Evolutionary conservation across 2,797 vertebrate genomes (phyloP).

Genomic region (Diplodus puntazzo): DNA sequence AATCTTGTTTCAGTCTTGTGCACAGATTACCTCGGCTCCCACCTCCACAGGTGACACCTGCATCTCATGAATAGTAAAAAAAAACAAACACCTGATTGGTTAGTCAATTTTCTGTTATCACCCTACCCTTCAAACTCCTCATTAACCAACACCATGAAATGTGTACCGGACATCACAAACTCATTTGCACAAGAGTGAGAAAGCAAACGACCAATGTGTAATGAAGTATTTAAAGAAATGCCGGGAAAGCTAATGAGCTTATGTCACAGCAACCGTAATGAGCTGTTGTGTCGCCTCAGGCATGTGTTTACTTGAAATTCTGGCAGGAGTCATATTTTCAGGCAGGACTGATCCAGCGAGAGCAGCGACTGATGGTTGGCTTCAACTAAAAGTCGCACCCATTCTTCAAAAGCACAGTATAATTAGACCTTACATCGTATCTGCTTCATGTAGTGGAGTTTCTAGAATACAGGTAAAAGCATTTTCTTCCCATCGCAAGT

Average conservation of each 20-base stretch:
- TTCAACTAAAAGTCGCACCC: not conserved
- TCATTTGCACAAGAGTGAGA: constrained; percentile 24
- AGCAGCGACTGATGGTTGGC: constrained; percentile 8
- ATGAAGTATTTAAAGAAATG: constrained; percentile 21
- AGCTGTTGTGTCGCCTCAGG: constrained; percentile 44
- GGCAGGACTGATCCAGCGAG: constrained; percentile 17
- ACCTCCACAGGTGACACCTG: not conserved
- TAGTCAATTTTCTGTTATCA: not conserved
- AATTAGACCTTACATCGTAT: not conserved
- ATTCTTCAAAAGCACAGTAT: not conserved
- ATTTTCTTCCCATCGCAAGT: too few relatives aligned
- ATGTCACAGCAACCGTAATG: constrained; percentile 45
- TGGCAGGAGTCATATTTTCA: constrained; percentile 28
- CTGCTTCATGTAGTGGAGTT: too few relatives aligned
- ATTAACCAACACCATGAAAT: constrained; percentile 6
- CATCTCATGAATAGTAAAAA: not conserved
- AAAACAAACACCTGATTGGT: not conserved
- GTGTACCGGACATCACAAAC: not conserved
- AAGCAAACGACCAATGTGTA: constrained; percentile 4
- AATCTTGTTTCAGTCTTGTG: not conserved
- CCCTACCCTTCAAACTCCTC: not conserved
- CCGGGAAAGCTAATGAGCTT: constrained; percentile 43
- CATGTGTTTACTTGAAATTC: constrained; percentile 57
- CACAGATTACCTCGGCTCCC: not conserved
- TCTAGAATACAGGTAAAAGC: too few relatives aligned